Base-by-base conservation (phyloP, 2,888 invertebrate species). In the Eristalinus aeneus region DNA sequence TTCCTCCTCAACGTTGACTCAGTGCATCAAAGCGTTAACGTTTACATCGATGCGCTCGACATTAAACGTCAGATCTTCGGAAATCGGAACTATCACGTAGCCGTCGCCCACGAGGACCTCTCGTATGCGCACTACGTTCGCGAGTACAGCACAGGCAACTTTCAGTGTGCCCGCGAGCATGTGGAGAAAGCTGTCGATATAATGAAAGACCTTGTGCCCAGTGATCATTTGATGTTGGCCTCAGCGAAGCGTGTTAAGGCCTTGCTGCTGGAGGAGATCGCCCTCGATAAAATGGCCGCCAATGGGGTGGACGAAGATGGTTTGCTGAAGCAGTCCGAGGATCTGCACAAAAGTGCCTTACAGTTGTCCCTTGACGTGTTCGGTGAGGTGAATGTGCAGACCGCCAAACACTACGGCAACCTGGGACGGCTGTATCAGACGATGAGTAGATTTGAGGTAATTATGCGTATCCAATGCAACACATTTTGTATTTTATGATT, bases 381-480 rank as follows among this genome's bases (percentile, higher is more conserved):
- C 92, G 98, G 98, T 0, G 98, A 98, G 93, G 95, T 95, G 91
- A 98, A 98, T 93, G 97, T 98, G 46, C 98, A 98, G 93, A 98
- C 98, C 0, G 98, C 98, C 69, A 98, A 98, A 91, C 98, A 98
- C 92, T 98, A 98, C 93, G 98, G 98, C 11, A 98, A 98, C 94
- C 94, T 98, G 68, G 98, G 98, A 75, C 94, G 98, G 12, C 94
- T 98, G 12, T 98, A 98, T 93, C 98, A 98, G 93, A 97, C 97
- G 90, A 98, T 98, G 98, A 95, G 95, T 90, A 95, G 95, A 91
- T 98, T 95, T 92, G 94, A 95, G 93, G 97, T 96, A 90, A 88
- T 84, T 81, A 60, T 67, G 27, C 27, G 61, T 34, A 34, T 31
- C 63, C 46, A 46, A 46, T 6, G 46, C 20, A 36, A 23, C 27